These are phyloP conservation scores for Perognathus longimembris DNA, from an alignment of 2,113 vertebrate species.

Conservation along the genomic window DNA sequence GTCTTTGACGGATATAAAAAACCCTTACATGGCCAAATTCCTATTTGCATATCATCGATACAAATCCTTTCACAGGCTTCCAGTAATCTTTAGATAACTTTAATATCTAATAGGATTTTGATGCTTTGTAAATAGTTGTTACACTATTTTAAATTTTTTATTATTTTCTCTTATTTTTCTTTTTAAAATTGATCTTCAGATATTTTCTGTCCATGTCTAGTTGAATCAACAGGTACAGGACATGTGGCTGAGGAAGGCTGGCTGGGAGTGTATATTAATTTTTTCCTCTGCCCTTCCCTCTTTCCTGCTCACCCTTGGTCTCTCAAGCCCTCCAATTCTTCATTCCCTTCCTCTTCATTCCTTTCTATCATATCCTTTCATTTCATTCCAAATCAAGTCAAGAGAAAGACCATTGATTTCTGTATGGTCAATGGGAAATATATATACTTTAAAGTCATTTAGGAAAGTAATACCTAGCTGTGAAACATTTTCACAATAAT, in stretches of 20 bases:
- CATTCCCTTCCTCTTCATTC: neutral
- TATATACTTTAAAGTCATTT: conserved; percentile 10
- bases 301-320: neutral
- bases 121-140: neutral
- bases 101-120: neutral
- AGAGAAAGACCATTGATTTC: neutral
- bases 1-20: neutral
- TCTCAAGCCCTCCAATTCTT: neutral
- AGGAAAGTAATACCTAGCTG: conserved; percentile 45
- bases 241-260: neutral
- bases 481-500: conserved; percentile 60
- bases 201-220: neutral
- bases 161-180: neutral
- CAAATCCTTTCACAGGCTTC: neutral
- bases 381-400: conserved; percentile 31
- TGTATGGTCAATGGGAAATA: neutral
- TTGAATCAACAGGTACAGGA: neutral
- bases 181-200: neutral
- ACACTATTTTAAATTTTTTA: neutral
- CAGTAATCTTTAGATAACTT: neutral
- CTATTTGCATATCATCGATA: neutral
- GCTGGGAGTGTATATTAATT: neutral
- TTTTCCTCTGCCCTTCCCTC: neutral
- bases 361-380: neutral
- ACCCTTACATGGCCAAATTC: neutral